These are phyloP conservation scores for Lamellibrachia luymesi DNA, from an alignment of 1,140 invertebrate genomes.

Conservation along the genomic window DNA sequence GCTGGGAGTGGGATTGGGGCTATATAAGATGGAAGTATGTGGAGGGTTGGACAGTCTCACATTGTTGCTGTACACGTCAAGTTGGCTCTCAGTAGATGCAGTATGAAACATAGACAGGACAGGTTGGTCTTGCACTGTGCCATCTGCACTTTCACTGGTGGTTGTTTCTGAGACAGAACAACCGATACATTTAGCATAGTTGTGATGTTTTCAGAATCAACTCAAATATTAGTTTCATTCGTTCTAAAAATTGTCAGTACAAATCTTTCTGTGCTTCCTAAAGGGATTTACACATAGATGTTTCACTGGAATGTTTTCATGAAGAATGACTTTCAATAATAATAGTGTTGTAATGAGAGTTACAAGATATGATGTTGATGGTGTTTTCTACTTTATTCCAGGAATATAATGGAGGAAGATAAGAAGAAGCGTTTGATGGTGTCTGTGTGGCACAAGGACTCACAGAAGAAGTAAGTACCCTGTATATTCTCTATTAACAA, in stretches of 20 bases:
- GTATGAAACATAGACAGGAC: not conserved
- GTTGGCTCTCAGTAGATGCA: not conserved
- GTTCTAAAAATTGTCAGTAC: not conserved
- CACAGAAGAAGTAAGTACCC: slow-evolving; percentile 43
- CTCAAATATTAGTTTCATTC: too few species aligned
- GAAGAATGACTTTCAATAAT: not conserved
- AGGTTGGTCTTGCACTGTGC: not conserved
- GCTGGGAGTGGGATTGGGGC: too few species aligned
- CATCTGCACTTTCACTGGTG: too few species aligned
- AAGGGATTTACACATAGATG: not conserved
- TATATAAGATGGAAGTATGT: not conserved
- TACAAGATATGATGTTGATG: not conserved
- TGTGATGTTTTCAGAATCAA: too few species aligned
- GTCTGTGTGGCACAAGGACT: slow-evolving; percentile 60
- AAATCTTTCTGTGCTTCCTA: not conserved
- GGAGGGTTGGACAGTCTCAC: not conserved
- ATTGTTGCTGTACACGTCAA: not conserved
- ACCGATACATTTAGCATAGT: too few species aligned
- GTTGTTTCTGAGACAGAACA: too few species aligned
- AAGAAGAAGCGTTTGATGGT: slow-evolving; percentile 59
- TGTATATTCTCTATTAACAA: not conserved
- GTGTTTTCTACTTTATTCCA: slow-evolving; percentile 31
- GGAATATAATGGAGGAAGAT: slow-evolving; percentile 56
- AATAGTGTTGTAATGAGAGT: not conserved
- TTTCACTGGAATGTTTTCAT: not conserved